Evolutionary conservation across 2,113 vertebrate genomes (phyloP).

Genomic region (Lontra canadensis): DNA sequence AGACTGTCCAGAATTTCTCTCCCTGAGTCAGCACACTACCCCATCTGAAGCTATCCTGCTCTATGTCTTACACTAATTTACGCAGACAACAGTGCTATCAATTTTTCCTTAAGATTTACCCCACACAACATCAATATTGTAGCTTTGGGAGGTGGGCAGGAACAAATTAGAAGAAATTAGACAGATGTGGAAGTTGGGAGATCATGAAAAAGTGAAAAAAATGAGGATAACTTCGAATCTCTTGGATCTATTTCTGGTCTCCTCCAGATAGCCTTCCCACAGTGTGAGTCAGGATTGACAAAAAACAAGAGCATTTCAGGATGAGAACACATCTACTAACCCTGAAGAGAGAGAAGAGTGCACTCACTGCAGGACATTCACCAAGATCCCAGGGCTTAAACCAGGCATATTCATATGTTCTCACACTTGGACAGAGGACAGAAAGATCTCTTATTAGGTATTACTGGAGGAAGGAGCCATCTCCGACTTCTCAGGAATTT

Average conservation of each 20-base stretch:
- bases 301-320: not conserved
- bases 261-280: not conserved
- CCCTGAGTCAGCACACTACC: not conserved
- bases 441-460: not conserved
- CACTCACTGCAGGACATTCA: not conserved
- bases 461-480: not conserved
- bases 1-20: not conserved
- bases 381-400: not conserved
- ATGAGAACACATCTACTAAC: not conserved
- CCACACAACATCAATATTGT: not conserved
- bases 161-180: not conserved
- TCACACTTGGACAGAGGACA: not conserved
- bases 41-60: not conserved
- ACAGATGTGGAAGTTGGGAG: not conserved
- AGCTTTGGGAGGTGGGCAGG: too few relatives aligned
- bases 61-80: not conserved
- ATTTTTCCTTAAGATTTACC: not conserved
- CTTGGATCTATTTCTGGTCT: not conserved
- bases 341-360: not conserved
- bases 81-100: not conserved
- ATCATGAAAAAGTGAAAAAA: not conserved
- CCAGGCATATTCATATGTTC: not conserved
- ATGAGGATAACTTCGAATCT: not conserved
- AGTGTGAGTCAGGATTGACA: not conserved
- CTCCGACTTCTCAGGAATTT: not conserved